phyloP scores from a whole-genome alignment of 2,888 invertebrate species.

The Gerris lacustris region DNA sequence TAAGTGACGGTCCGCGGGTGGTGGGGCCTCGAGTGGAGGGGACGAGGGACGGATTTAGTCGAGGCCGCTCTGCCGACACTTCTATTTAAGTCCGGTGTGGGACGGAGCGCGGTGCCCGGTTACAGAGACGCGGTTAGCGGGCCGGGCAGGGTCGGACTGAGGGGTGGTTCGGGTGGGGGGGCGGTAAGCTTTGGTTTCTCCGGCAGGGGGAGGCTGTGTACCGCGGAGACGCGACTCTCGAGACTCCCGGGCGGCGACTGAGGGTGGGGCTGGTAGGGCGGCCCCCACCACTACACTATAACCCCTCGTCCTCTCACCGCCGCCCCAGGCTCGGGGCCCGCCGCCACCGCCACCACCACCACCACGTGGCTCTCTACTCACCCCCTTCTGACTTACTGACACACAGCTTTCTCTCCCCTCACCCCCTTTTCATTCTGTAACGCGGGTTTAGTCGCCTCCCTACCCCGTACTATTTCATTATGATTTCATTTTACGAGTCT shows the following conservation, averaged over 20 bases:
- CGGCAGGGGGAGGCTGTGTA: too few species aligned
- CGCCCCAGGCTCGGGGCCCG: neutral
- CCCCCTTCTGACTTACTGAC: conserved; percentile 4
- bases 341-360: conserved; percentile 4
- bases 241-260: conserved; percentile 3
- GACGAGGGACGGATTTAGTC: neutral
- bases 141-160: neutral
- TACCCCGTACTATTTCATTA: neutral
- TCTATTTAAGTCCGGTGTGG: neutral
- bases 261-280: neutral
- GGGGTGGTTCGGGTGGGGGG: too few species aligned
- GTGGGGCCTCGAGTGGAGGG: neutral
- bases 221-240: neutral
- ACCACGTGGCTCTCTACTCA: neutral
- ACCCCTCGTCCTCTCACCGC: neutral
- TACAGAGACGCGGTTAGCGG: neutral
- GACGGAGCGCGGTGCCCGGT: neutral
- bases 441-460: neutral
- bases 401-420: neutral
- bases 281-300: too few species aligned
- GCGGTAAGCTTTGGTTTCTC: too few species aligned
- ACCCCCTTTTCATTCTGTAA: neutral
- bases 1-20: neutral
- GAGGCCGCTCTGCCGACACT: neutral
- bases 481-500: conserved; percentile 2